phyloP scores from a whole-genome alignment of 2,113 vertebrate species.

The Notarius quadriscutis region DNA sequence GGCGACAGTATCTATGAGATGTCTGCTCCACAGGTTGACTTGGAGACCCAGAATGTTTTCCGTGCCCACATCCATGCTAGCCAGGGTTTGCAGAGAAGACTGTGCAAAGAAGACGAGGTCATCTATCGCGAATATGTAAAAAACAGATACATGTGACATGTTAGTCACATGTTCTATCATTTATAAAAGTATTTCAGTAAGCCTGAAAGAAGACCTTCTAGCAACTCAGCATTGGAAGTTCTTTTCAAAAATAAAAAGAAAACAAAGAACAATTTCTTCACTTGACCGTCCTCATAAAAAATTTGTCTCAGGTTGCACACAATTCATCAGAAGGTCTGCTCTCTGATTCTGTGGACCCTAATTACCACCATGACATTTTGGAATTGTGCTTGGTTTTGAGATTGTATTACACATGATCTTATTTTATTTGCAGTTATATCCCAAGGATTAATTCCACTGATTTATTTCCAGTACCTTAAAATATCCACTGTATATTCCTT shows the following conservation, averaged over 20 bases:
- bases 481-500: neutral
- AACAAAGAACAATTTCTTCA: neutral
- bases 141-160: slow-evolving; percentile 85
- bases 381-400: neutral
- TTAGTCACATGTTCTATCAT: neutral
- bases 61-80: slow-evolving; percentile 82
- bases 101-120: slow-evolving; percentile 81
- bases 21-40: slow-evolving; percentile 77
- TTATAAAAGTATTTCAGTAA: neutral
- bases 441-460: neutral
- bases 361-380: neutral
- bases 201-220: neutral
- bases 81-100: slow-evolving; percentile 78
- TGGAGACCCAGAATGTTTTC: slow-evolving; percentile 82
- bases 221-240: neutral
- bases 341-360: neutral
- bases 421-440: slow-evolving; percentile 2
- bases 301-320: neutral
- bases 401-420: neutral
- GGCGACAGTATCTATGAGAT: slow-evolving; percentile 86
- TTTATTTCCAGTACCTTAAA: neutral
- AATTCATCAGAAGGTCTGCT: neutral
- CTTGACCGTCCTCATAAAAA: neutral
- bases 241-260: neutral
- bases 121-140: slow-evolving; percentile 90